Evolutionary conservation across 2,888 invertebrate genomes (phyloP).

Genomic region (Sclerodermus sp.): DNA sequence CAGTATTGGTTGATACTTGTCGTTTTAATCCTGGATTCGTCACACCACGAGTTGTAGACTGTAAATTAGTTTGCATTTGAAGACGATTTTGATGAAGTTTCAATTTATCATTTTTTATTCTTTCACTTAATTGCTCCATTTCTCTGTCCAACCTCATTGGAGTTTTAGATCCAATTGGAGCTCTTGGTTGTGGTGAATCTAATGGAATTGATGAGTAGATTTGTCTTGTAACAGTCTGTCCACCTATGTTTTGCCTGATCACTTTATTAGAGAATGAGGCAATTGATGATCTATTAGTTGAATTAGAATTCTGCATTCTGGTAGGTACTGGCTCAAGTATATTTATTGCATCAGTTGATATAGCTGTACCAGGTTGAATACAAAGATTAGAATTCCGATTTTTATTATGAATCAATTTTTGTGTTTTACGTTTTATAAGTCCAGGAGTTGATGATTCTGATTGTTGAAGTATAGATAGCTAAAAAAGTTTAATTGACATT

Average conservation of each 20-base stretch:
- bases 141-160: constrained; percentile 23
- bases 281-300: constrained; percentile 21
- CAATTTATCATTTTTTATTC: constrained; percentile 42
- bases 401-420: constrained; percentile 28
- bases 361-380: constrained; percentile 15
- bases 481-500: constrained; percentile 1
- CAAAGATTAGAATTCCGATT: constrained; percentile 18
- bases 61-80: constrained; percentile 14
- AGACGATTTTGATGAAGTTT: constrained; percentile 29
- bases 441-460: constrained; percentile 17
- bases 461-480: constrained; percentile 13
- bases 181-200: constrained; percentile 17
- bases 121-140: constrained; percentile 44
- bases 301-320: constrained; percentile 28
- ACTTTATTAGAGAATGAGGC: constrained; percentile 26
- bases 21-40: neutral
- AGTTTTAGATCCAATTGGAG: constrained; percentile 25
- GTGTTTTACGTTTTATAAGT: constrained; percentile 27
- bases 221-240: constrained; percentile 24
- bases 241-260: constrained; percentile 28
- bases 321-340: constrained; percentile 18
- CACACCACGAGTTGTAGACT: too few species aligned
- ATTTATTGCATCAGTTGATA: constrained; percentile 18
- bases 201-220: constrained; percentile 19
- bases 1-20: constrained; percentile 10